phyloP scores from a whole-genome alignment of 2,113 vertebrate genomes.

The Gopherus evgoodei region DNA sequence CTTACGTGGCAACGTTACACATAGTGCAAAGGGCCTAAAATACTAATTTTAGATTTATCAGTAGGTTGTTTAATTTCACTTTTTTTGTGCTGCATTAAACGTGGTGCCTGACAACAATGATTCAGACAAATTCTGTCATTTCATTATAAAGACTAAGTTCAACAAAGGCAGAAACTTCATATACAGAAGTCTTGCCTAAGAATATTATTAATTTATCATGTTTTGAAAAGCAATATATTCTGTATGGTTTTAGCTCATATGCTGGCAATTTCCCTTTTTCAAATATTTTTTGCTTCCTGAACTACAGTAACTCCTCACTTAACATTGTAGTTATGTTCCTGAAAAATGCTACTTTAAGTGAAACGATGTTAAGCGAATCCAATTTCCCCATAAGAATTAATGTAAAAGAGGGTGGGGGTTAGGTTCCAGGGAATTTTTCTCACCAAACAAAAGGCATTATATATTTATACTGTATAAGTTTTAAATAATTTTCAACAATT shows the following conservation, averaged over 20 bases:
- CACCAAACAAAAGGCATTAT: too few species aligned
- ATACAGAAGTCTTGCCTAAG: fast-evolving
- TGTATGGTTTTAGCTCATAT: background rate
- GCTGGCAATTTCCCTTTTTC: background rate
- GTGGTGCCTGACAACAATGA: slow-evolving; percentile 6
- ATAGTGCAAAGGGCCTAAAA: background rate
- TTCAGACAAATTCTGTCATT: slow-evolving; percentile 15
- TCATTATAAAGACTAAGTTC: background rate
- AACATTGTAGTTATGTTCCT: too few species aligned
- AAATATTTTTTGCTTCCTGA: background rate
- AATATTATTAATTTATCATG: background rate
- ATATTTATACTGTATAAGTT: too few species aligned
- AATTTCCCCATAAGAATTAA: too few species aligned
- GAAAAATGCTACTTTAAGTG: too few species aligned
- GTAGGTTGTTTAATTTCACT: slow-evolving; percentile 8
- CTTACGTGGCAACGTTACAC: background rate
- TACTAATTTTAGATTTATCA: background rate
- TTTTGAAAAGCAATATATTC: background rate
- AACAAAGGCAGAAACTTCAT: background rate
- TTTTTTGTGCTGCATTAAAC: background rate
- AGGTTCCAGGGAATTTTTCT: too few species aligned
- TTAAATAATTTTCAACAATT: too few species aligned
- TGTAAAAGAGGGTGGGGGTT: too few species aligned
- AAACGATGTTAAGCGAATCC: too few species aligned
- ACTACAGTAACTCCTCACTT: background rate